A percentile compares a stretch with the other conserved stretches of the same genome.
phyloP scores from a whole-genome alignment of 2,113 vertebrate genomes.

The Carassius gibelio region DNA sequence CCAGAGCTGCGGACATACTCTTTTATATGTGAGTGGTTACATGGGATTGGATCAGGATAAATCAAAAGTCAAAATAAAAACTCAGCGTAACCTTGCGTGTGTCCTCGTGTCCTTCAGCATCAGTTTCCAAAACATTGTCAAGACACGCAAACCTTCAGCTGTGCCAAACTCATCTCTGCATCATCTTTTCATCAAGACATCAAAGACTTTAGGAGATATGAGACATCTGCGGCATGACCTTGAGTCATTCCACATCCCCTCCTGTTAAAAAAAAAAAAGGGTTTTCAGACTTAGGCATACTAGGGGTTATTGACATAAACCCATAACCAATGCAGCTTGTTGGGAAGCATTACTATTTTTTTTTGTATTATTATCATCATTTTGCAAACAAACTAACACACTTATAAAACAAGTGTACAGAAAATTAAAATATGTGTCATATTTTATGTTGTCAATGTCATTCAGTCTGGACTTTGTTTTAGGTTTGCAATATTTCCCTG shows the following conservation, averaged over 20 bases:
- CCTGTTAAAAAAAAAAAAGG: too few relatives aligned
- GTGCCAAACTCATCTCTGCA: neutral
- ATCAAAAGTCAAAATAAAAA: slow-evolving; percentile 80
- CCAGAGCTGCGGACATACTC: neutral
- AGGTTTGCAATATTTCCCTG: too few relatives aligned
- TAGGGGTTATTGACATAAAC: neutral
- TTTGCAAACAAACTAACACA: neutral
- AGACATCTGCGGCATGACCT: slow-evolving; percentile 32
- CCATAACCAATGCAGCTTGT: neutral
- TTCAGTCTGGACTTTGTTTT: too few relatives aligned
- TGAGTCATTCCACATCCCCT: neutral
- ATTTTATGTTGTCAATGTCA: too few relatives aligned
- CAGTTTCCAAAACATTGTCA: slow-evolving; percentile 26
- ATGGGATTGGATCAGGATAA: slow-evolving; percentile 73
- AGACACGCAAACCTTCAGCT: slow-evolving; percentile 7
- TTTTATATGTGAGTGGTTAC: slow-evolving; percentile 67
- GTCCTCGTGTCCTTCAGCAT: slow-evolving; percentile 71
- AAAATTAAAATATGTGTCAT: neutral
- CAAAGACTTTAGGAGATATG: slow-evolving; percentile 1
- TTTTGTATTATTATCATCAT: neutral
- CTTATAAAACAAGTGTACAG: neutral
- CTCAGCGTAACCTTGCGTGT: slow-evolving; percentile 77
- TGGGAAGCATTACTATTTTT: neutral
- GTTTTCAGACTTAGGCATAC: neutral
- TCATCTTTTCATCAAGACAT: neutral